Base-by-base conservation (phyloP, 2,888 invertebrate genomes). In the Pharmacophagus antenor region DNA sequence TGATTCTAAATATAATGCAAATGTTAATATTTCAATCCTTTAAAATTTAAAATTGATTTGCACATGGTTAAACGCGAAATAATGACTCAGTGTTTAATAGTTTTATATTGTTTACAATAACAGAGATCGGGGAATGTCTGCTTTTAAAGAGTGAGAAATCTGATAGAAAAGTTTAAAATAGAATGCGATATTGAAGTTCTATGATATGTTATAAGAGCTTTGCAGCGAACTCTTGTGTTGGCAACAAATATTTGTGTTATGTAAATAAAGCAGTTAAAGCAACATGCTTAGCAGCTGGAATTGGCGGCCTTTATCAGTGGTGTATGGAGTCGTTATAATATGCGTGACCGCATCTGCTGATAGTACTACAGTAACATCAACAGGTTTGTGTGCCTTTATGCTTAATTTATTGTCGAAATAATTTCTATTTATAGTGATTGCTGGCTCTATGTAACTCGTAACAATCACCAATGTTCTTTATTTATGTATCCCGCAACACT, bases 81-180 rank as follows among this genome's bases (percentile, higher is more conserved):
- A n/a, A n/a, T 87, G 86, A 85, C 77, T 83, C 80, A 84, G 85
- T 88, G 86, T 76, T 81, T 74, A 69, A 63, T 66, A 77, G 77
- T 76, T 79, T 78, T 76, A 71, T 76, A 77, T 81, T 84, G 83
- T 82, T 80, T 77, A 74, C 73, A 68, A 69, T 67, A 73, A 70
- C 70, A 71, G 70, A 73, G 72, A 73, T 70, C 72, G 80, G 72
- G 80, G 77, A 82, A 81, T 85, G 82, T 78, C 74, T 70, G 69
- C 68, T 72, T 67, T 71, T 66, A 70, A 70, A 68, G 66, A 70
- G 63, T 67, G 66, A 65, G 69, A 64, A 70, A 71, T 70, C 67
- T 67, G 71, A 73, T 67, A 64, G 64, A 64, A 68, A 69, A 62
- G 71, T 72, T 53, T 74, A 69, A 77, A 82, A 80, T 80, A 84